phyloP scores from a whole-genome alignment of 2,797 vertebrate species.

The Scleropages formosus region DNA sequence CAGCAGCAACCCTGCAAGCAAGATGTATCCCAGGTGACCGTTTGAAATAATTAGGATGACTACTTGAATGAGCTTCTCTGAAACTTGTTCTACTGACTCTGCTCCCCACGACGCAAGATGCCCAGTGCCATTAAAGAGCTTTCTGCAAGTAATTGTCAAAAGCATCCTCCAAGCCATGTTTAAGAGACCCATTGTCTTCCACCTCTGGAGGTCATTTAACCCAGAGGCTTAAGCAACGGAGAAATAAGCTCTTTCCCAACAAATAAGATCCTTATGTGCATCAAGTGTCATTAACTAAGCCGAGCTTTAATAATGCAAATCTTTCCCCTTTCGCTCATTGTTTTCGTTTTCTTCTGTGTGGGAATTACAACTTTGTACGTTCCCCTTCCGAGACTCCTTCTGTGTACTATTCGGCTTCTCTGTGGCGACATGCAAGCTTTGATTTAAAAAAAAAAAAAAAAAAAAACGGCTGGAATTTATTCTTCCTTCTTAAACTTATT shows the following conservation, averaged over 20 bases:
- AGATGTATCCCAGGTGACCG: neutral
- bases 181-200: constrained; percentile 62
- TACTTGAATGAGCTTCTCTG: constrained; percentile 60
- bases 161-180: constrained; percentile 55
- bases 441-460: constrained; percentile 11
- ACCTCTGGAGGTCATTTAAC: constrained; percentile 64
- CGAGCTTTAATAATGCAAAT: constrained; percentile 57
- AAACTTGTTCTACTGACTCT: constrained; percentile 55
- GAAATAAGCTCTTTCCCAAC: constrained; percentile 53
- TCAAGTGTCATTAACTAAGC: constrained; percentile 56
- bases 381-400: constrained; percentile 32
- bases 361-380: constrained; percentile 38
- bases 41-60: constrained; percentile 40
- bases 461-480: constrained; percentile 19
- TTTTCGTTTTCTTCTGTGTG: constrained; percentile 46
- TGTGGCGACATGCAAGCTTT: neutral
- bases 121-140: constrained; percentile 60
- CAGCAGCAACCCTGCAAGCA: constrained; percentile 6
- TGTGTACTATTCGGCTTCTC: too few species aligned
- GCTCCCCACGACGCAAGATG: constrained; percentile 27
- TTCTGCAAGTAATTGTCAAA: constrained; percentile 61
- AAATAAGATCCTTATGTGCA: constrained; percentile 61
- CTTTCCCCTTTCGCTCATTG: constrained; percentile 45
- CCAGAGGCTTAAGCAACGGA: constrained; percentile 54
- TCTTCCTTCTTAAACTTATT: constrained; percentile 15